phyloP scores from a whole-genome alignment of 2,113 vertebrate genomes.

The rabbit (Oryctolagus cuniculus) region mOryCun1.1 NC_091435.1:90770501-90771000 shows the following conservation, averaged over 20 bases:
- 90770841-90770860: not conserved
- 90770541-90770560: not conserved
- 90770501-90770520: not conserved
- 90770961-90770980: not conserved
- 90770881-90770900: constrained; percentile 4
- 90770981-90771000: not conserved
- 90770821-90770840: not conserved
- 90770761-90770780: not conserved
- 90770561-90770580: not conserved
- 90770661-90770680: not conserved
- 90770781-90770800: not conserved
- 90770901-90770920: not conserved
- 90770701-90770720: not conserved
- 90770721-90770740: not conserved
- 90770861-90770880: not conserved
- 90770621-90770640: not conserved
- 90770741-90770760: not conserved
- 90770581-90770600: not conserved
- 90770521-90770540: not conserved
- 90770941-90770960: not conserved
- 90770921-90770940: not conserved
- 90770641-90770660: not conserved
- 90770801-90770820: not conserved
- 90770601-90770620: not conserved
- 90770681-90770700: not conserved